phyloP scores from a whole-genome alignment of 2,113 vertebrate species.

The Alosa alosa region DNA sequence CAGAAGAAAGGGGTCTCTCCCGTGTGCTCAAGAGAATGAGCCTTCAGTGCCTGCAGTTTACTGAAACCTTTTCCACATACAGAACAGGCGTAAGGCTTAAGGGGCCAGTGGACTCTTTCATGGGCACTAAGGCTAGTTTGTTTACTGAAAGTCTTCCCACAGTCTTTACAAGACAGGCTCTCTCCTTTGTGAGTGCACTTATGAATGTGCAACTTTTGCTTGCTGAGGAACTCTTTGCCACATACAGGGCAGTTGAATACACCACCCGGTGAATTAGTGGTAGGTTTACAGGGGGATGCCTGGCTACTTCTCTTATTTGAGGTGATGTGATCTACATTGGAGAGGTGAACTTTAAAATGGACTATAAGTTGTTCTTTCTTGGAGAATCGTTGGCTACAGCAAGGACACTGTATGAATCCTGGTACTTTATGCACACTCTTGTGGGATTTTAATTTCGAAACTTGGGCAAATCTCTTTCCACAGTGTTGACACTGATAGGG shows the following conservation, averaged over 20 bases:
- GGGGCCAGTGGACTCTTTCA: conserved; percentile 49
- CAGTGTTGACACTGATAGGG: conserved; percentile 48
- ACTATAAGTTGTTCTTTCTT: conserved; percentile 40
- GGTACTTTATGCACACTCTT: conserved; percentile 32
- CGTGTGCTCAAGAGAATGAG: conserved; percentile 47
- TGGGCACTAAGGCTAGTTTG: conserved; percentile 32
- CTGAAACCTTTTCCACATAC: conserved; percentile 51
- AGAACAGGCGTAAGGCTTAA: conserved; percentile 52
- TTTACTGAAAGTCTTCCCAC: conserved; percentile 41
- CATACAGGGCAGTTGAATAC: conserved; percentile 30
- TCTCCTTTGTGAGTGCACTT: conserved; percentile 10
- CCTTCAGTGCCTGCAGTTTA: conserved; percentile 40
- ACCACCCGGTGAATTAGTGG: background rate
- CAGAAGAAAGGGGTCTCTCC: conserved; percentile 49
- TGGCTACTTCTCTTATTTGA: background rate
- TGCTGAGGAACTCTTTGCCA: conserved; percentile 25
- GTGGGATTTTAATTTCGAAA: conserved; percentile 43
- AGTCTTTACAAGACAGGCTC: conserved; percentile 36
- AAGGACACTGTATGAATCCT: conserved; percentile 38
- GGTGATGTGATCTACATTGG: background rate
- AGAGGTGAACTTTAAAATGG: conserved; percentile 48
- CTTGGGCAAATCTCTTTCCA: conserved; percentile 44
- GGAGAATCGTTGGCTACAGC: conserved; percentile 39
- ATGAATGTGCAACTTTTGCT: conserved; percentile 24
- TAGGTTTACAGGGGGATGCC: background rate